Percentiles rank a stretch among this genome's conserved stretches.
These are phyloP conservation scores for Greenwoodochromis staneri DNA, from an alignment of 2,113 vertebrate genomes.

Conservation along the genomic window DNA sequence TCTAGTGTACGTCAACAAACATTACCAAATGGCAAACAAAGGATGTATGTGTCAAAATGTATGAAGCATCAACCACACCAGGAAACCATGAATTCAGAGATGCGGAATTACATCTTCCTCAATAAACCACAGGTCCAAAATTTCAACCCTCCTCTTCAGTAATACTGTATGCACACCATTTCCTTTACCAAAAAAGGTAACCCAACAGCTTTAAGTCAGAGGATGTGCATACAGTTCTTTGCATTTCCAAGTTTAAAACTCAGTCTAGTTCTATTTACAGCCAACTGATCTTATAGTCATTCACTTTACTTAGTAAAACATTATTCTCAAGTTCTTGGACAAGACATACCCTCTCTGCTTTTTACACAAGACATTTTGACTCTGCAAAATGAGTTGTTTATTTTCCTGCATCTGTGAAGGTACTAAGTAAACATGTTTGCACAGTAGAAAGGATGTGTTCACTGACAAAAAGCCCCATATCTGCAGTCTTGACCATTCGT, in stretches of 20 bases:
- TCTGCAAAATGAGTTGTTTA: neutral
- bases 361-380: neutral
- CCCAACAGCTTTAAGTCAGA: neutral
- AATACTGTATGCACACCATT: neutral
- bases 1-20: neutral
- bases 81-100: neutral
- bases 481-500: constrained; percentile 7
- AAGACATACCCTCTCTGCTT: neutral
- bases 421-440: neutral
- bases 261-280: neutral
- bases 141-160: neutral
- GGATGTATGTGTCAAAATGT: neutral
- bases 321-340: neutral
- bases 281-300: neutral
- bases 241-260: neutral
- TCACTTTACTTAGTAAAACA: neutral
- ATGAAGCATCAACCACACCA: neutral
- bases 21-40: neutral
- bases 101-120: neutral
- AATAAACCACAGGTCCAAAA: neutral
- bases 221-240: neutral
- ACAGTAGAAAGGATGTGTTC: neutral
- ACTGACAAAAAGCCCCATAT: constrained; percentile 9
- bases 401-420: neutral
- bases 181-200: neutral